Percentiles rank a stretch among this genome's conserved stretches.
Conservation (phyloP, 2,113 vertebrate genomes). For the Paralichthys olivaceus region DNA sequence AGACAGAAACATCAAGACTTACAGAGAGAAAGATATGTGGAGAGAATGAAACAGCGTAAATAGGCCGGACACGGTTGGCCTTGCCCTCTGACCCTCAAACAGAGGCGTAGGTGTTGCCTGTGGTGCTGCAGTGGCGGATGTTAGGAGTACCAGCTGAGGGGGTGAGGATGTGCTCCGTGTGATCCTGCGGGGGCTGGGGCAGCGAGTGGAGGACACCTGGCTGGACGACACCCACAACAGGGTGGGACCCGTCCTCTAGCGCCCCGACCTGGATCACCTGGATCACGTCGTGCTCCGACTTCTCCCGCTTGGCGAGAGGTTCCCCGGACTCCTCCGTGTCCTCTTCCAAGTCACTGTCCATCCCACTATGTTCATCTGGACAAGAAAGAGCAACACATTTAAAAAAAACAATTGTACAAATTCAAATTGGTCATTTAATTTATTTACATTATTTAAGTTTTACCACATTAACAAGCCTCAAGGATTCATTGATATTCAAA, state of each 20-base stretch:
- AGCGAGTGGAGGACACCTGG: conserved; percentile 79
- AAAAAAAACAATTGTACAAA: background rate
- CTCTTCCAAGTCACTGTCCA: conserved; percentile 85
- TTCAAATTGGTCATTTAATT: no score
- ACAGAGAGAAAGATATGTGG: conserved; percentile 59
- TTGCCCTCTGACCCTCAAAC: conserved; percentile 72
- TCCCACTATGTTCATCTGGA: conserved; percentile 82
- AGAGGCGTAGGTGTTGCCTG: conserved; percentile 84
- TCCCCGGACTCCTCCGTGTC: conserved; percentile 80
- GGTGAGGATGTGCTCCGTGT: conserved; percentile 80
- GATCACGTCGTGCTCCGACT: conserved; percentile 81
- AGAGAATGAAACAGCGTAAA: conserved; percentile 45
- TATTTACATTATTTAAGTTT: background rate
- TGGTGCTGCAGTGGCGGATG: conserved; percentile 84
- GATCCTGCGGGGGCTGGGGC: conserved; percentile 72
- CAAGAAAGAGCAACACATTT: background rate
- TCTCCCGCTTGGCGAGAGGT: conserved; percentile 83
- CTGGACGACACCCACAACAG: conserved; percentile 83
- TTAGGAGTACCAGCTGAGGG: conserved; percentile 77
- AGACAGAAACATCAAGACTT: conserved; percentile 58
- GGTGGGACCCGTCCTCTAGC: conserved; percentile 79
- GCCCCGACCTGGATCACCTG: conserved; percentile 85
- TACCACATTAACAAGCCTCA: background rate
- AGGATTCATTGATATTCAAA: background rate
- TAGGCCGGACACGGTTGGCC: conserved; percentile 18